Base-by-base conservation (phyloP, 2,888 invertebrate species). In the Horisme vitalbata region DNA sequence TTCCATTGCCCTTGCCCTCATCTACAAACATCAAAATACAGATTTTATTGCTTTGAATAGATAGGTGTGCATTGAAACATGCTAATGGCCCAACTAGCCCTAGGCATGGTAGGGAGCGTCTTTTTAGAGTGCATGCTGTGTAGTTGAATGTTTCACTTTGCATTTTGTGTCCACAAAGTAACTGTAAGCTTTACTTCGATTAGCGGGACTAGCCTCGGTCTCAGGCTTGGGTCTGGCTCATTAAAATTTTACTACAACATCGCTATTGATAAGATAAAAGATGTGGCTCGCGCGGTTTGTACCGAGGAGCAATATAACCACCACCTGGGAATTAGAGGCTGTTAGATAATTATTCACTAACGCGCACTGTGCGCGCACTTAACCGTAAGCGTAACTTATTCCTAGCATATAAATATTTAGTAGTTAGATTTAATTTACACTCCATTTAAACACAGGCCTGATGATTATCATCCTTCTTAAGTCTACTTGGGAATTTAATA, bases 201-300 rank as follows among this genome's bases (percentile, higher is more conserved):
- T 76, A 80, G 75, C 79, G 72, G 77, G 65, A 79, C 68, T 57
- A 54, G 57, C 66, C n/a, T n/a, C 59, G 51, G 58, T 55, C 51
- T 53, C 62, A 47, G 62, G 48, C 62, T 63, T 58, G 66, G 65
- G 55, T 51, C 57, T 55, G 63, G 66, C 77, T 84, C 77, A 83
- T 84, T 83, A 84, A 81, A 81, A 75, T 79, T 77, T 79, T 75
- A 79, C 75, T 68, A 66, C 73, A 67, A 61, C 65, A 68, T 67
- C 65, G 59, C 62, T 59, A 57, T 71, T n/a, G 75, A 80, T 76
- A 78, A 74, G 70, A 75, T 73, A 71, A 68, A 68, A 59, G 55
- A 57, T 55, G 52, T 56, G 53, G 55, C 59, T 50, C 44, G 57
- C 52, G 61, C 51, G 51, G 47, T 63, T 68, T 55, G 51, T 53